Base-by-base conservation (phyloP, 2,797 vertebrate genomes). In the Eidolon dupreanum region DNA sequence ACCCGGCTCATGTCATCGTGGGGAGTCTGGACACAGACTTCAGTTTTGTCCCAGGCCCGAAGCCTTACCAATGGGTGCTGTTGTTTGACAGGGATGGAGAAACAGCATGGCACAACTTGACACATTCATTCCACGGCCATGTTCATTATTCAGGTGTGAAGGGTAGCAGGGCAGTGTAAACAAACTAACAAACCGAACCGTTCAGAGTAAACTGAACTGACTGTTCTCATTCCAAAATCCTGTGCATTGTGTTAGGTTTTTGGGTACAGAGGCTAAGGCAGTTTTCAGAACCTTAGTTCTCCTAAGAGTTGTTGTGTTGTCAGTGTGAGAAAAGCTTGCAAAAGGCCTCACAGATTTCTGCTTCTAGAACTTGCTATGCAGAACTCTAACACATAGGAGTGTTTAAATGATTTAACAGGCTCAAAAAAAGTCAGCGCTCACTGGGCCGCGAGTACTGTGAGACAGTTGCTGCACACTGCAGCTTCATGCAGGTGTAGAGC, bases 141-240 rank as follows among this genome's bases (percentile, higher is more conserved):
- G 26, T 78, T 91, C 65, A 19, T 73, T 31, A 70, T 70, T 33
- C 63, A 74, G 24, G 26, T 28, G 49, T 78, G 88, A 65, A 61
- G 46, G 61, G 31, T 7, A 22, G 61, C 36, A 28, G 51, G 70
- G 55, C 43, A 16, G 31, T 49, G 55, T 26, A 36, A 81, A 59
- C 63, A 36, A 81, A 59, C 63, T 1, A 20, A 36, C 24, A 31
- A 79, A n/a, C 49, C 49, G 84, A 84, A 41, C 43, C 82, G 19
- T 4, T 71, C 63, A 26, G 15, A 20, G 43, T 33, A n/a, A 61
- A 19, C 59, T 59, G 79, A 84, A 78, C 51, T 78, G 8, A 77
- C 43, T 78, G 11, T 59, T 91, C 79, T n/a, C 43, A 68, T 92
- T 87, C 38, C 55, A 88, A 55, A 88, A 92, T 92, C 65, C 65